Base-by-base conservation (phyloP, 2,888 invertebrate genomes). In the Sthenelais limicola region DNA sequence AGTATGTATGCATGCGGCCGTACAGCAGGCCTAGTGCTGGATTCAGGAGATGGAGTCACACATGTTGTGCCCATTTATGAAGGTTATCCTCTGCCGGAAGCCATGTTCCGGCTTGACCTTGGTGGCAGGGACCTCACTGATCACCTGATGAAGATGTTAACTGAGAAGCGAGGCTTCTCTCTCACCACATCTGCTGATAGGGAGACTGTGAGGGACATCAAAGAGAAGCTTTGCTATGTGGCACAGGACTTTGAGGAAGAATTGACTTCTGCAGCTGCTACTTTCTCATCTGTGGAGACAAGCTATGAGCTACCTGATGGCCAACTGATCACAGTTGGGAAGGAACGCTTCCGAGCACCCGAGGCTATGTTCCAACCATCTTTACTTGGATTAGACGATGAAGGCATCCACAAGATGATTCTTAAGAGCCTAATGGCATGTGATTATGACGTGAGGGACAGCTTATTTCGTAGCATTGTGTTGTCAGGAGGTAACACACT, bases 1-100 rank as follows among this genome's bases (percentile, higher is more conserved):
- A 26, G 21, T 51, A 7, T 51, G 5, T 51, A 51, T 51, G 51
- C 51, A 4, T 7, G 7, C n/a, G 51, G 51, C 26, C 51, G 51
- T 9, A 51, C 51, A 9, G 26, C 51, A 21, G 51, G 51, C 51
- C 21, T 51, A 87, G 96, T 97, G 78, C 90, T 96, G n/a, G n/a
- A n/a, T n/a, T n/a, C n/a, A n/a, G n/a, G n/a, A n/a, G n/a, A n/a
- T n/a, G n/a, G n/a, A n/a, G n/a, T n/a, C n/a, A n/a, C n/a, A n/a
- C n/a, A n/a, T n/a, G n/a, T n/a, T n/a, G n/a, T n/a, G n/a, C n/a
- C n/a, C n/a, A n/a, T n/a, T n/a, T n/a, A n/a, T n/a, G n/a, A n/a
- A n/a, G n/a, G n/a, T n/a, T n/a, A n/a, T 18, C 5, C 18, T 5
- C 51, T 51, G 21, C 51, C 51, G 5, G 21, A 51, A 24, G 51